Evolutionary conservation across 2,888 invertebrate genomes (phyloP).

Genomic region (Nasonovia ribisnigri): DNA sequence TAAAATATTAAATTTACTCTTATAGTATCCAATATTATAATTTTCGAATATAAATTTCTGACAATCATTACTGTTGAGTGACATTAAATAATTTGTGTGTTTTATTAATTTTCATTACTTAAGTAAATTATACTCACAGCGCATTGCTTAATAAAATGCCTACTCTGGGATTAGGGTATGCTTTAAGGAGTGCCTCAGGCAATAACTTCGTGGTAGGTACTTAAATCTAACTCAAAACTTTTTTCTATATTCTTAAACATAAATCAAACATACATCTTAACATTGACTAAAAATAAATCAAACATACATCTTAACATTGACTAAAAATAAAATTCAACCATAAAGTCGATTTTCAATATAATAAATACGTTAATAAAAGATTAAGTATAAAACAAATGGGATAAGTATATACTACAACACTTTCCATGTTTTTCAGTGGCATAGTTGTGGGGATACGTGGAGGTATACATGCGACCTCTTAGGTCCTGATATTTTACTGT

Average conservation of each 20-base stretch:
- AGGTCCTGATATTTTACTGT: background rate
- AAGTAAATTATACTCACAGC: background rate
- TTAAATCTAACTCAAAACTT: background rate
- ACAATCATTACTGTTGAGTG: background rate
- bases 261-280: background rate
- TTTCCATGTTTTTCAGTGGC: background rate
- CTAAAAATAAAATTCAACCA: background rate
- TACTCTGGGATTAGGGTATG: background rate
- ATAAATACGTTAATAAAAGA: background rate
- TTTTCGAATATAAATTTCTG: background rate
- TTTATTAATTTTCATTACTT: background rate
- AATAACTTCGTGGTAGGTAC: background rate
- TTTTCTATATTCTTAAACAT: background rate
- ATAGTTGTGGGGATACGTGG: background rate
- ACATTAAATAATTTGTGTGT: background rate
- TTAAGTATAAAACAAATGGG: background rate
- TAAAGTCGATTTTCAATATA: background rate
- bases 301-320: background rate
- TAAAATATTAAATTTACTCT: background rate
- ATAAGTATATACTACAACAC: background rate
- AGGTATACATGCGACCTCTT: background rate
- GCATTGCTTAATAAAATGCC: background rate
- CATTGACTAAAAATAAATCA: background rate
- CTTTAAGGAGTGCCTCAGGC: background rate
- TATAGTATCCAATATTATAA: background rate